Evolutionary conservation across 2,888 invertebrate species (phyloP), one percentile per base, ranked within the genome.

Genomic region (Omphaloscelis lunosa): DNA sequence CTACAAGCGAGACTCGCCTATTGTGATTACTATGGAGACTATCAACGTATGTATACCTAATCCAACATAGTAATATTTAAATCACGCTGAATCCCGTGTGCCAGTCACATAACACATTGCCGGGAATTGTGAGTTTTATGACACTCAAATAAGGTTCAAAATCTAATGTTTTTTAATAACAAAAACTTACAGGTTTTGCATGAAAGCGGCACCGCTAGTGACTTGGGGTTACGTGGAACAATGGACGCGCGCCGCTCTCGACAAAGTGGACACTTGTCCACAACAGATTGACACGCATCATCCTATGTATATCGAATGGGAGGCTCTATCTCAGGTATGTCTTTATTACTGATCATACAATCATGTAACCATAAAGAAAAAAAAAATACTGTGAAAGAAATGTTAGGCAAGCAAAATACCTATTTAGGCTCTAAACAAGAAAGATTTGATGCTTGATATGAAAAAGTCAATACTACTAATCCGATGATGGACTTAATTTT

Each of bases 221-320:
- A 98, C 99, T 15, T 99, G 99, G 95, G 97, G 97, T 20, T 98
- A 98, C 91, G 98, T 98, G 53, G 98, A 98, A 84, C 98, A 98
- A 79, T 99, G 99, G 98, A 95, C 99, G 56, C 97, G 97, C 69
- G 96, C 97, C 45, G 98, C 98, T 73, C 97, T 99, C 34, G 97
- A 98, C 86, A 97, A 98, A 87, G 97, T 97, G 51, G 97, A 96
- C 86, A 84, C 95, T 0, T 94, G 94, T 70, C 95, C 95, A 27
- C 93, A 96, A 75, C 91, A 93, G 62, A 87, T 96, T 12, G 95
- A 96, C 83, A 86, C 87, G 15, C 92, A 95, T 97, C 95, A 98
- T 95, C 97, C 98, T 0, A 97, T 98, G 41, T 98, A 98, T 91
- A 96, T 98, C 66, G 98, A 99, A 93, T 98, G 98, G 98, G 99